These are phyloP conservation scores for Labroides dimidiatus DNA, from an alignment of 2,797 vertebrate species.

Conservation along the genomic window DNA sequence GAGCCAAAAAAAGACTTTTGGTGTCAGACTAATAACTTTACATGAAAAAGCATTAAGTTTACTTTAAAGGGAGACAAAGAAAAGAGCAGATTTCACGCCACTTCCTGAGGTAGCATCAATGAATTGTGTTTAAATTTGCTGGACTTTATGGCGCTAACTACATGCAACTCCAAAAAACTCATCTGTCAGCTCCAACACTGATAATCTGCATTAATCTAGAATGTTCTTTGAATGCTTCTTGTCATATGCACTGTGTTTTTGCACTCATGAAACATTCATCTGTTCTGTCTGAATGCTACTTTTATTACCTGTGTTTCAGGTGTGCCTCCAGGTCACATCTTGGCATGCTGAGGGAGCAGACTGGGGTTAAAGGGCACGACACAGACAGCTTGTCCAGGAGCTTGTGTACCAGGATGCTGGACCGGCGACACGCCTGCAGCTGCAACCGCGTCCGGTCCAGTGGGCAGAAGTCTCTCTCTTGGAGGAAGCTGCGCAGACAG, in stretches of 20 bases:
- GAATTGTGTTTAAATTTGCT: background rate
- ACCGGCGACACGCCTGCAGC: conserved; percentile 94
- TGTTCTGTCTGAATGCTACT: background rate
- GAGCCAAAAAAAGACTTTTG: background rate
- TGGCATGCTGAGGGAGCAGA: conserved; percentile 94
- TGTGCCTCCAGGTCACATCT: conserved; percentile 97
- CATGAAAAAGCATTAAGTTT: background rate
- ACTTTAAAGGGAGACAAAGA: background rate
- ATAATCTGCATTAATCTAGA: too few species aligned
- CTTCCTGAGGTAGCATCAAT: background rate
- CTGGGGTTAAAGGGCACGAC: conserved; percentile 87
- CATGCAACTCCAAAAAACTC: background rate
- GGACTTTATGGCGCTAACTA: background rate
- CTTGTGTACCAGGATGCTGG: conserved; percentile 98
- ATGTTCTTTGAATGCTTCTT: too few species aligned
- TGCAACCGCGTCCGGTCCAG: conserved; percentile 94
- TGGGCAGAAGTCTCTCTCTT: conserved; percentile 97
- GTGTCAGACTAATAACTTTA: background rate
- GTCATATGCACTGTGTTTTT: background rate
- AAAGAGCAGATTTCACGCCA: background rate
- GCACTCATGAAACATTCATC: background rate
- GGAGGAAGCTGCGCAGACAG: conserved; percentile 97
- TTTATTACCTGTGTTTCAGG: conserved; percentile 95
- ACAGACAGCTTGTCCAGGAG: conserved; percentile 96
- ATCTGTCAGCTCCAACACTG: too few species aligned